A percentile compares a stretch with the other conserved stretches of the same genome.
Conservation (phyloP, 2,113 vertebrate genomes). For the Lichenostomus cassidix region DNA sequence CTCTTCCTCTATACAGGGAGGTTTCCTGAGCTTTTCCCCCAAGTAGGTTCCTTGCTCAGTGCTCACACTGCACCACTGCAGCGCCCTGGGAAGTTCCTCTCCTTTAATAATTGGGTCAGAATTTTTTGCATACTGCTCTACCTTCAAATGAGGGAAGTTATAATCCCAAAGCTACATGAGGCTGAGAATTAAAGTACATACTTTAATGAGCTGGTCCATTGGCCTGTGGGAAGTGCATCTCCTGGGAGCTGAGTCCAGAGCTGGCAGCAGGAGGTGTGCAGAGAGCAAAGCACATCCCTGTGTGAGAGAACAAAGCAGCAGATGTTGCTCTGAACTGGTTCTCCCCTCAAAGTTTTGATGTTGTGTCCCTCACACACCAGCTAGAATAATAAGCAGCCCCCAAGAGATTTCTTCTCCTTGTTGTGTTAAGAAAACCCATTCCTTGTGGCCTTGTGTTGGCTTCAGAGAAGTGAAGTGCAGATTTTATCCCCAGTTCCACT, state of each 20-base stretch:
- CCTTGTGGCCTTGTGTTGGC: background rate
- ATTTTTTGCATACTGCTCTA: conserved; percentile 16
- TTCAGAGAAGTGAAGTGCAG: background rate
- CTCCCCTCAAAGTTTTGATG: background rate
- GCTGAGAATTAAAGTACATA: conserved; percentile 24
- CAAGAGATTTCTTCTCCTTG: background rate
- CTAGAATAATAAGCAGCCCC: background rate
- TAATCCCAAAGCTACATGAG: background rate
- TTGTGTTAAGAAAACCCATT: background rate
- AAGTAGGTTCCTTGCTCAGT: background rate
- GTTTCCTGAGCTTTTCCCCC: background rate
- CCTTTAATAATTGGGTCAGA: conserved; percentile 46
- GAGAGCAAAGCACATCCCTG: background rate
- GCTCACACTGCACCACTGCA: background rate
- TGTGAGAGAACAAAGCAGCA: background rate
- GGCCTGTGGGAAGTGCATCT: background rate
- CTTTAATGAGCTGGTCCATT: background rate
- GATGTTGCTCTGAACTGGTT: background rate
- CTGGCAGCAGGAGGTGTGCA: background rate
- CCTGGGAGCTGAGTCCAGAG: background rate
- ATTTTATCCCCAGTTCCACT: background rate
- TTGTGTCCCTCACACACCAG: background rate
- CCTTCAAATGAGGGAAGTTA: background rate
- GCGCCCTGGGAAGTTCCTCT: background rate
- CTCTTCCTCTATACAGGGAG: background rate